Evolutionary conservation across 2,113 vertebrate genomes (phyloP).

Genomic region (Vombatus ursinus): DNA sequence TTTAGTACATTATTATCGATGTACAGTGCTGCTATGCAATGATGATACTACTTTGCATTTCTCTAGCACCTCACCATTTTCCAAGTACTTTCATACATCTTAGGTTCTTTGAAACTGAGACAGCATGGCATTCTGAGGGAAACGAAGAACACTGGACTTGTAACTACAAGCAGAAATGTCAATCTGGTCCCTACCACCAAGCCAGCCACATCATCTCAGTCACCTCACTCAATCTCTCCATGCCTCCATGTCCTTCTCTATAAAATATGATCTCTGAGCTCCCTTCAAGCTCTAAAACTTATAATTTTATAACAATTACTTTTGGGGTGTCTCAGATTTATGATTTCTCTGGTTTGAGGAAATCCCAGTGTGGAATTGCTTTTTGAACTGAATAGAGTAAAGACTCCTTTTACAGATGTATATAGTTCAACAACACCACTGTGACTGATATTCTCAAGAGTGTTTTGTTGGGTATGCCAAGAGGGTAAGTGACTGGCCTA

Average conservation of each 20-base stretch:
- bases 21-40: constrained; percentile 13
- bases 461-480: background rate
- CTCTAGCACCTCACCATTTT: background rate
- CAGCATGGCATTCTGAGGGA: background rate
- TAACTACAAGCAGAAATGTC: background rate
- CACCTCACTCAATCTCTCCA: background rate
- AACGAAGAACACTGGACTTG: background rate
- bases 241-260: background rate
- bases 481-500: background rate
- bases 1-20: background rate
- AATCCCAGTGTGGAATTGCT: background rate
- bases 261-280: background rate
- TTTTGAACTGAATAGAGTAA: background rate
- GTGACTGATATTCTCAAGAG: background rate
- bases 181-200: background rate
- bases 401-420: background rate
- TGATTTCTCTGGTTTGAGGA: background rate
- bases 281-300: background rate
- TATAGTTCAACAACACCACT: background rate
- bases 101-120: background rate
- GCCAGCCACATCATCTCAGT: background rate
- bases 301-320: background rate
- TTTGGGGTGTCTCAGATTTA: background rate
- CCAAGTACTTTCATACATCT: background rate
- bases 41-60: background rate